Evolutionary conservation across 2,113 vertebrate genomes (phyloP).

Genomic region (Machaerirhynchus nigripectus): DNA sequence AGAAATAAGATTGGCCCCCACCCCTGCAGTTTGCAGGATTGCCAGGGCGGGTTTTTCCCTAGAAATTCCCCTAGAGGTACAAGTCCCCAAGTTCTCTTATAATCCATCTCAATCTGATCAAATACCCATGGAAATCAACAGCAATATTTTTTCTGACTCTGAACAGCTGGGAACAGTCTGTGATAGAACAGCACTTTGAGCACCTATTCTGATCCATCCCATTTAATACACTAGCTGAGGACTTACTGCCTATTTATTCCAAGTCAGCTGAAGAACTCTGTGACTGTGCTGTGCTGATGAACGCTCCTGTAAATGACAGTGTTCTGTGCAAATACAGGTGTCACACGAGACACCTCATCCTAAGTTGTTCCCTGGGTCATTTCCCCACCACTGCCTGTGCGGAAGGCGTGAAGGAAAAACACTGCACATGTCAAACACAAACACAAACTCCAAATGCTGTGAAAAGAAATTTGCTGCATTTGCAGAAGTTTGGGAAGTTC

Average conservation of each 20-base stretch:
- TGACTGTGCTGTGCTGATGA: not conserved
- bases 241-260: not conserved
- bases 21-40: not conserved
- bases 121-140: not conserved
- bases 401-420: not conserved
- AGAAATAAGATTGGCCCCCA: not conserved
- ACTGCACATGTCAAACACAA: accelerated
- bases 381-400: not conserved
- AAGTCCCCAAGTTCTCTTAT: not conserved
- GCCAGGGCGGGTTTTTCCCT: not conserved
- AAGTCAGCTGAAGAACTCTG: not conserved
- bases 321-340: not conserved
- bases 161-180: not conserved
- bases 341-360: not conserved
- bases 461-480: not conserved
- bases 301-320: not conserved
- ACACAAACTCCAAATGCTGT: not conserved
- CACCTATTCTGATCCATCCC: not conserved
- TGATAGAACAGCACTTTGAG: not conserved
- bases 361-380: not conserved
- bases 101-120: not conserved
- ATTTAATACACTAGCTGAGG: not conserved
- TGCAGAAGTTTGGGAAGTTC: not conserved
- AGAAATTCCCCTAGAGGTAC: not conserved
- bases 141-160: not conserved